Evolutionary conservation across 2,888 invertebrate genomes (phyloP), one percentile per base, ranked within the genome.

Genomic region (Diploptera punctata): DNA sequence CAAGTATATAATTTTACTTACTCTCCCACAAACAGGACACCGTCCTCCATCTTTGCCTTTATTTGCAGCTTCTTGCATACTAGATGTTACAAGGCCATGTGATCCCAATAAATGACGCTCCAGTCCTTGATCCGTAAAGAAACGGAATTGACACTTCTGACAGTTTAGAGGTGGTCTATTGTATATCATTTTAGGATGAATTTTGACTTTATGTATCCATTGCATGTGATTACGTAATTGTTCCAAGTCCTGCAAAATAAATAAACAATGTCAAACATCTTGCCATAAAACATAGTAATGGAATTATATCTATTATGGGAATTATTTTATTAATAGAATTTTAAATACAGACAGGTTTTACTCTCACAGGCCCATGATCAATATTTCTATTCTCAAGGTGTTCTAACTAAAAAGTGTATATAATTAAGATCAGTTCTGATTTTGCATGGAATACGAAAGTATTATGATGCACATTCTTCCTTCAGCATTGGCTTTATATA

Each of bases 141-240:
- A 99, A 80, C 97, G 89, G 83, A 94, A 95, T 84, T 96, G 95
- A 86, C 98, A 98, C 83, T 97, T 96, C 84, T 97, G 97, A 84
- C 98, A 98, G 85, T 95, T 96, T 77, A 98, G 87, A 61, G 97
- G 97, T 72, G 98, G 96, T 83, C 93, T 88, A 84, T 95, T 96
- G 84, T 95, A 94, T 78, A 96, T 95, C 96, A 96, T 97, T 85
- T 95, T 96, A 71, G 96, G 95, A 84, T 96, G 96, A 80, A 97
- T 97, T 84, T 96, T 96, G 77, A 96, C 95, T 88, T 97, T 97
- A 83, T 98, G 98, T 82, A 97, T 97, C 94, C 96, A 97, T 81
- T 96, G 97, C 95, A 98, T 97, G 81, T 98, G 98, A 82, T 97
- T 97, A 76, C 97, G 88, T 75, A 98, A 85, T 81, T 97, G 96